Conservation (phyloP, 2,113 vertebrate species). For the Daubentonia madagascariensis region DNA sequence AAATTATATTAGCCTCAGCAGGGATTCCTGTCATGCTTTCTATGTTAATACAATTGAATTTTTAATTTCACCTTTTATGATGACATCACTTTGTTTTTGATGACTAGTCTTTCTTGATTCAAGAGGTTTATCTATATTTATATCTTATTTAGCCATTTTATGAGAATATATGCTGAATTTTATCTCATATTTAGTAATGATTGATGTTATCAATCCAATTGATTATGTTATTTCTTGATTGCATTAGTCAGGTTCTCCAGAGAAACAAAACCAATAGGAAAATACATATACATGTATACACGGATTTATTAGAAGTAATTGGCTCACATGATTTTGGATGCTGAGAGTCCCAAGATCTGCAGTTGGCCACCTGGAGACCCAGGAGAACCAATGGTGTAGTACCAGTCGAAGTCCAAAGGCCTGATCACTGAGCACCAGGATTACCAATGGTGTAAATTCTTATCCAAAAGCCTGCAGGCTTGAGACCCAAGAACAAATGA, state of each 20-base stretch:
- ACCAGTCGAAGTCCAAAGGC: not conserved
- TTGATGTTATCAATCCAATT: not conserved
- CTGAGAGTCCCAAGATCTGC: not conserved
- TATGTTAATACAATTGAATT: not conserved
- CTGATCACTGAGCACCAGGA: not conserved
- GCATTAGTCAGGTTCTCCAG: not conserved
- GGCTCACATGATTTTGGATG: not conserved
- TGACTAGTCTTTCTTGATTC: not conserved
- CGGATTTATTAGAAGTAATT: not conserved
- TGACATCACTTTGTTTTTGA: not conserved
- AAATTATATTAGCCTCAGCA: not conserved
- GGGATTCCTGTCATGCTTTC: not conserved
- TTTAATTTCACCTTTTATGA: constrained; percentile 16
- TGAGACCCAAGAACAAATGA: not conserved
- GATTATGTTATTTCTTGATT: not conserved
- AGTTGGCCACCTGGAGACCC: not conserved
- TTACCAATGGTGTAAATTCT: not conserved
- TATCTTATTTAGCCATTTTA: not conserved
- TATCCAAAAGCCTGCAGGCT: not conserved
- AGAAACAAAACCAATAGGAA: not conserved
- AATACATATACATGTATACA: not conserved
- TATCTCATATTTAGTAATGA: not conserved
- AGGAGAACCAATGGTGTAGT: not conserved
- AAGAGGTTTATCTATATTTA: not conserved
- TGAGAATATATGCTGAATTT: not conserved